phyloP scores from a whole-genome alignment of 2,797 vertebrate genomes.

The Acipenser ruthenus region DNA sequence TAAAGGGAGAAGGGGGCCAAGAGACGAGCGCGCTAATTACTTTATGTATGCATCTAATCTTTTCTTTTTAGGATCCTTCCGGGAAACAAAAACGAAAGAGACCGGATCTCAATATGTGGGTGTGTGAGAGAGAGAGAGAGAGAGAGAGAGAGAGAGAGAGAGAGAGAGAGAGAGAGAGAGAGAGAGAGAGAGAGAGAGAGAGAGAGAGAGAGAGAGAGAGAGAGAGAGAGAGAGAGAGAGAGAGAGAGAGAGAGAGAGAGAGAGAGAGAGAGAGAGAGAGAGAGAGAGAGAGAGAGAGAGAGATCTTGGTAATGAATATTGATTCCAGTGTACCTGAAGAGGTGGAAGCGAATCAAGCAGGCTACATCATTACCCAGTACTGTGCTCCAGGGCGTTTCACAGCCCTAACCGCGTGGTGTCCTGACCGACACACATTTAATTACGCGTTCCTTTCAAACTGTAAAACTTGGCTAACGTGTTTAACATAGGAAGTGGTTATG shows the following conservation, averaged over 20 bases:
- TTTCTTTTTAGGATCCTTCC: conserved; percentile 44
- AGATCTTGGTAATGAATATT: not conserved
- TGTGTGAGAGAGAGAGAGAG: conserved; percentile 6
- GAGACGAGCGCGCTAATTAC: not conserved
- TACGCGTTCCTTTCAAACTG: not conserved
- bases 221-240: not conserved
- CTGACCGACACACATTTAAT: not conserved
- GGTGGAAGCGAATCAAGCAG: not conserved
- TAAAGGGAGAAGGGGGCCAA: too few species aligned
- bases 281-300: conserved; percentile 16
- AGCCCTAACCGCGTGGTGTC: too few species aligned
- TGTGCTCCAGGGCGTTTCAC: too few species aligned
- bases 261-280: conserved; percentile 19
- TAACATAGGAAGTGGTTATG: too few species aligned
- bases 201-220: conserved; percentile 17
- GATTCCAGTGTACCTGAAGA: not conserved
- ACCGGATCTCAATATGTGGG: conserved; percentile 26
- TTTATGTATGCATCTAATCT: conserved; percentile 23
- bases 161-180: not conserved
- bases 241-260: not conserved
- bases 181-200: not conserved
- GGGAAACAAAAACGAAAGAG: conserved; percentile 83
- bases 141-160: not conserved
- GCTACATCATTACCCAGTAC: too few species aligned
- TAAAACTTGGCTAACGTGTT: not conserved